phyloP scores from a whole-genome alignment of 23 tunicate species.

The Aplidium turbinatum region DNA sequence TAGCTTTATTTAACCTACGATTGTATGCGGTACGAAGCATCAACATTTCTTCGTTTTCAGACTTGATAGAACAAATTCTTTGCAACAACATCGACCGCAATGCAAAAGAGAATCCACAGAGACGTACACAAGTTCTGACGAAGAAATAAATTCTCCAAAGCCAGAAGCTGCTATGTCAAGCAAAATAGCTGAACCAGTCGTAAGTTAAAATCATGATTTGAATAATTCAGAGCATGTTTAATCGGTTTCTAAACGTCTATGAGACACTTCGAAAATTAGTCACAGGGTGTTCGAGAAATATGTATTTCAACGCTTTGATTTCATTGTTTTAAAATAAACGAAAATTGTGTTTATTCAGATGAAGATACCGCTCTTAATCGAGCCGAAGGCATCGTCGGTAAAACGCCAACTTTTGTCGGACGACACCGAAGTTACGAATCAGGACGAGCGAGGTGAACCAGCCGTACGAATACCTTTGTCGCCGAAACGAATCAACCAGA shows the following conservation, averaged over 20 bases:
- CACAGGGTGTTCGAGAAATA: too few relatives aligned
- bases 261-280: too few relatives aligned
- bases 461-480: conserved; percentile 51
- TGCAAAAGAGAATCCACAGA: conserved; percentile 43
- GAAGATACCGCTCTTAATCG: neutral
- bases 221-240: too few relatives aligned
- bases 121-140: conserved; percentile 43
- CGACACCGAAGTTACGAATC: conserved; percentile 16
- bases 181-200: too few relatives aligned
- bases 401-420: conserved; percentile 62
- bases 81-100: conserved; percentile 3
- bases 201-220: too few relatives aligned
- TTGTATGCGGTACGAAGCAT: too few relatives aligned
- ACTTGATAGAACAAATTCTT: conserved; percentile 39
- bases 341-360: too few relatives aligned
- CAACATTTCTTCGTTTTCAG: conserved; percentile 1
- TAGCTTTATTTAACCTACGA: too few relatives aligned
- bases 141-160: conserved; percentile 28
- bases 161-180: too few relatives aligned
- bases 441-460: conserved; percentile 6
- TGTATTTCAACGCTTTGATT: too few relatives aligned
- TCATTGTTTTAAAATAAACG: too few relatives aligned
- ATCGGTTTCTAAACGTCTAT: too few relatives aligned
- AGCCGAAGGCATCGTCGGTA: conserved; percentile 15
- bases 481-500: conserved; percentile 59